phyloP scores from a whole-genome alignment of 2,797 vertebrate genomes.

The Enteromius argenteus region DNA sequence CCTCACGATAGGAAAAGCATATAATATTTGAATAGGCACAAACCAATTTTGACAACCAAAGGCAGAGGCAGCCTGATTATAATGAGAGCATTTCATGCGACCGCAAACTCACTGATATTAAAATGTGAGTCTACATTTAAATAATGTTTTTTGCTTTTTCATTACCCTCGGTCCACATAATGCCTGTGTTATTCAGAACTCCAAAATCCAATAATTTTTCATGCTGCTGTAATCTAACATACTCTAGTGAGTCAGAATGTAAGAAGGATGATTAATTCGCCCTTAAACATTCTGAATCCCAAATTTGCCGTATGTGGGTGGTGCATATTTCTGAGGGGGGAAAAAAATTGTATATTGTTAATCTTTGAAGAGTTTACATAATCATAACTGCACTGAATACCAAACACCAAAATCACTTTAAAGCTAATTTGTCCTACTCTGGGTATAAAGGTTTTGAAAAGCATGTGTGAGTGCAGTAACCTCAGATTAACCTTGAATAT shows the following conservation, averaged over 20 bases:
- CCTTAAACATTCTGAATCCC: slow-evolving; percentile 24
- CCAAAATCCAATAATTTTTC: slow-evolving; percentile 32
- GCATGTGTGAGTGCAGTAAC: not conserved
- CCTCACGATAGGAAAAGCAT: slow-evolving; percentile 13
- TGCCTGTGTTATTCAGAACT: slow-evolving; percentile 23
- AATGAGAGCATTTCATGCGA: slow-evolving; percentile 35
- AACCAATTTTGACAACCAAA: slow-evolving; percentile 37
- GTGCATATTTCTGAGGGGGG: slow-evolving; percentile 10
- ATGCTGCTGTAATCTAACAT: slow-evolving; percentile 7
- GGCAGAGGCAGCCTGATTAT: slow-evolving; percentile 44
- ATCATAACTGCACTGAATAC: slow-evolving; percentile 14
- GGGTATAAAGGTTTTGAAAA: not conserved
- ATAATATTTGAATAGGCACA: slow-evolving; percentile 32
- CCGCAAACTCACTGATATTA: slow-evolving; percentile 32
- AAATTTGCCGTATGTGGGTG: slow-evolving; percentile 23
- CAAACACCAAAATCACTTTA: slow-evolving; percentile 20
- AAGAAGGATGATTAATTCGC: slow-evolving; percentile 27
- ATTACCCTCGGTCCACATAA: slow-evolving; percentile 9
- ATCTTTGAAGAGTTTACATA: slow-evolving; percentile 35
- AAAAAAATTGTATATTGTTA: slow-evolving; percentile 5
- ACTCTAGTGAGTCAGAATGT: slow-evolving; percentile 18
- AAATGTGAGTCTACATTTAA: slow-evolving; percentile 35
- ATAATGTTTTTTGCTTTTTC: slow-evolving; percentile 44
- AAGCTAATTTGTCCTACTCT: slow-evolving; percentile 20
- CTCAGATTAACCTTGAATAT: slow-evolving; percentile 21